Base-by-base conservation (phyloP, 2,888 invertebrate genomes). In the Microdon myrmicae region DNA sequence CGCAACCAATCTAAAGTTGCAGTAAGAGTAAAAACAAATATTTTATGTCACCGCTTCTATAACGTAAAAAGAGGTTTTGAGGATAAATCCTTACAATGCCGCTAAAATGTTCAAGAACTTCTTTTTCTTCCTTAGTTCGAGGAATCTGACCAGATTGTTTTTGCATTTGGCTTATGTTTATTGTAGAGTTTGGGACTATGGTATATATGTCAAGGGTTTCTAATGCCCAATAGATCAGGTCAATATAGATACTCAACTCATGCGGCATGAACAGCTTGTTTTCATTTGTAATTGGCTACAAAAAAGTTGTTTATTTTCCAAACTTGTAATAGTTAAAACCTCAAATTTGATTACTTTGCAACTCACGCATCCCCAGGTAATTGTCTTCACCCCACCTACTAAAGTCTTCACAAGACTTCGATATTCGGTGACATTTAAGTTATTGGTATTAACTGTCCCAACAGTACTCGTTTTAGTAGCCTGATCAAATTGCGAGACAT, bases 181-280 rank as follows among this genome's bases (percentile, higher is more conserved):
- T 54, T 3, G 69, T 73, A 20, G 73, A 77, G 19, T 82, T 81
- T 41, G 84, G 82, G 0, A 86, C 83, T 10, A 90, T 82, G 4
- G 89, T 91, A 81, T 96, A 99, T 68, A 99, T 92, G 78, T 99
- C 98, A 14, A 99, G 82, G 0, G 97, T 95, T 76, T 93, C 92
- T 69, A 98, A 82, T 0, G 96, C 96, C 90, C 96, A 96, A 71
- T 94, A 90, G 12, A 98, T 94, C 20, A 98, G 82, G 13, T 96
- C 85, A 44, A 96, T 93, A 75, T 94, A 96, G 7, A 96, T 90
- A 28, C 94, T 82, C 0, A 94, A 92, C 79, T 97, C 96, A 64
- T 91, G 90, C 0, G 95, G 91, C 68, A 89, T 88, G 74, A 96
- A 93, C 0, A 79, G 69, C 61, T 79, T 80, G 26, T 69, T 68